Conservation (phyloP, 2,797 vertebrate species). For the Mionectes olivaceus region DNA sequence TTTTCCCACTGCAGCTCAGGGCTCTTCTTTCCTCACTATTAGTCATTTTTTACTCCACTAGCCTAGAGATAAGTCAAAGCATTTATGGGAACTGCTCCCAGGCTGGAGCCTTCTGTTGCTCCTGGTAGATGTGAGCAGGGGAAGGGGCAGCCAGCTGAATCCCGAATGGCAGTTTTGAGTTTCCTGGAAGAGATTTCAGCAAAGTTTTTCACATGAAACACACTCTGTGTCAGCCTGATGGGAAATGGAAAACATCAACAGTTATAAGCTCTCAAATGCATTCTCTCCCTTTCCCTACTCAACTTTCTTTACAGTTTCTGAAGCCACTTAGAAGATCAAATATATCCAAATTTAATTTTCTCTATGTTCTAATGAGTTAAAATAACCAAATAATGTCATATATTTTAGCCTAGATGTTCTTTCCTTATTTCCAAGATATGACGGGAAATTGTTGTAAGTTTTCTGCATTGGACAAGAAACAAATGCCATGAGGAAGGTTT, state of each 20-base stretch:
- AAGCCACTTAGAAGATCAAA: neutral
- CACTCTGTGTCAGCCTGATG: neutral
- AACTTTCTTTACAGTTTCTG: neutral
- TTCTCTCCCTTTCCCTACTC: neutral
- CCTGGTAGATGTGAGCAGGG: neutral
- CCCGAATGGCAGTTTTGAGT: neutral
- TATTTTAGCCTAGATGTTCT: neutral
- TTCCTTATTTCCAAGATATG: neutral
- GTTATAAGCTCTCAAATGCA: neutral
- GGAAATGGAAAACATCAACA: slow-evolving; percentile 49
- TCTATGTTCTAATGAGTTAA: neutral
- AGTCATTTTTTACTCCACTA: neutral
- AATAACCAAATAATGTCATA: neutral
- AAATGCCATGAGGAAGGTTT: neutral
- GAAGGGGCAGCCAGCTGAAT: slow-evolving; percentile 18
- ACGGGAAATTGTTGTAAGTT: neutral
- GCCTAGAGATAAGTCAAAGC: neutral
- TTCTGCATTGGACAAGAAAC: neutral
- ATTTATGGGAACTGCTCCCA: fast-evolving
- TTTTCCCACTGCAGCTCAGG: neutral
- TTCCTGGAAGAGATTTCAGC: slow-evolving; percentile 38
- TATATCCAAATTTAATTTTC: neutral
- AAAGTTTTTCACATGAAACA: neutral
- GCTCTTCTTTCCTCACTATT: neutral
- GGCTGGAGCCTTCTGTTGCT: neutral